These are phyloP conservation scores for Labeo catla DNA, from an alignment of 2,113 vertebrate species.

Conservation along the genomic window DNA sequence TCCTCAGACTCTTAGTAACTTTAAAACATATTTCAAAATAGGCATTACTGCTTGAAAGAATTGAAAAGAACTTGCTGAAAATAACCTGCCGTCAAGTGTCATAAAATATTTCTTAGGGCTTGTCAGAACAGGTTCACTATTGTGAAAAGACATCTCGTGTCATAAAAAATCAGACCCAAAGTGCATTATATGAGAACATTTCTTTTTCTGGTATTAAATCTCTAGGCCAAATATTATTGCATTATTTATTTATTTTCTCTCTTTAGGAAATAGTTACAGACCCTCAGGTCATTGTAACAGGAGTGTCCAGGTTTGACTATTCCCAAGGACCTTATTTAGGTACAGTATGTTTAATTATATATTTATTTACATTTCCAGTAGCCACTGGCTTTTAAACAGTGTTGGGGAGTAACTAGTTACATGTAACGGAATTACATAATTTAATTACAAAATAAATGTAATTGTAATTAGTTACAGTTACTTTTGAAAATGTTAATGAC, in stretches of 20 bases:
- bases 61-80: neutral
- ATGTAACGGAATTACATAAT: too few species aligned
- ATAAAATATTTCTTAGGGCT: neutral
- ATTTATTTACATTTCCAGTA: neutral
- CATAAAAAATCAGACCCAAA: neutral
- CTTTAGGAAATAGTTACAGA: constrained; percentile 59
- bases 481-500: too few species aligned
- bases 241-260: neutral
- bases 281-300: constrained; percentile 64
- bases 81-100: neutral
- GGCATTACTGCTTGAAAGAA: neutral
- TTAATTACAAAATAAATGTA: too few species aligned
- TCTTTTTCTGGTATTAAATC: neutral
- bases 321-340: constrained; percentile 69
- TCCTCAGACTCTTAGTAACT: neutral
- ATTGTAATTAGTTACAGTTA: too few species aligned
- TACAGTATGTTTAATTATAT: constrained; percentile 49
- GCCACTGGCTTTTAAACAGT: too few species aligned
- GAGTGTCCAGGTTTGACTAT: constrained; percentile 73
- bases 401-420: too few species aligned
- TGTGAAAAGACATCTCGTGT: neutral
- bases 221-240: neutral
- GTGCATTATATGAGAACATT: neutral
- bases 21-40: neutral
- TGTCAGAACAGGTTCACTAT: neutral